Percentiles rank a stretch among this genome's conserved stretches.
These are phyloP conservation scores for Scomber colias DNA, from an alignment of 2,113 vertebrate genomes.

Conservation along the genomic window DNA sequence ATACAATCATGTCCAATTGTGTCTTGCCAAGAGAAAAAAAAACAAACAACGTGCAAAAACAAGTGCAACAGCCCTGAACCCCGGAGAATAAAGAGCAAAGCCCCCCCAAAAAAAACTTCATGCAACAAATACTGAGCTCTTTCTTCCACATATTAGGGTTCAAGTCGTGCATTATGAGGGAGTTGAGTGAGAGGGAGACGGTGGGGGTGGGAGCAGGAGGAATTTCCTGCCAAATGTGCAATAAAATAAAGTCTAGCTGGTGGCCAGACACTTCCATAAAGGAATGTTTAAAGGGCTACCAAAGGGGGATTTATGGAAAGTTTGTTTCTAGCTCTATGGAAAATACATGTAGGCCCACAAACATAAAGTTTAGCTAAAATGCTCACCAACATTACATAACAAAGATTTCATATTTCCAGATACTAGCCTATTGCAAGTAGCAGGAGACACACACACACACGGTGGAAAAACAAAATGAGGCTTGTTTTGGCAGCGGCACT, in stretches of 20 bases:
- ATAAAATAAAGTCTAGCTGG: slow-evolving; percentile 84
- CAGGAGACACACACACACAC: slow-evolving; percentile 19
- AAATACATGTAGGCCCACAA: slow-evolving; percentile 53
- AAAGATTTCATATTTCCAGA: slow-evolving; percentile 41
- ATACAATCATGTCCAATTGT: background rate
- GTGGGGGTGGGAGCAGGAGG: slow-evolving; percentile 81
- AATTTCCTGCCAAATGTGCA: slow-evolving; percentile 90
- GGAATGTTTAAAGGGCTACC: slow-evolving; percentile 68
- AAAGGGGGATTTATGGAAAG: slow-evolving; percentile 61
- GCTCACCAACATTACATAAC: slow-evolving; percentile 37
- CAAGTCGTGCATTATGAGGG: slow-evolving; percentile 78
- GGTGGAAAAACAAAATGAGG: slow-evolving; percentile 60
- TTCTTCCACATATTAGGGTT: slow-evolving; percentile 69
- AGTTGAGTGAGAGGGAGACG: slow-evolving; percentile 66
- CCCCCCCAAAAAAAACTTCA: slow-evolving; percentile 56
- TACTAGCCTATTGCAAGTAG: slow-evolving; percentile 24
- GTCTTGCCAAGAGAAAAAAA: background rate
- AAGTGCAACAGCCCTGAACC: slow-evolving; percentile 14
- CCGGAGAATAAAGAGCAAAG: slow-evolving; percentile 18
- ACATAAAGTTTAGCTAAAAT: slow-evolving; percentile 73
- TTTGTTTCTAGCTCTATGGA: slow-evolving; percentile 58
- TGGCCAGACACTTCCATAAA: slow-evolving; percentile 76
- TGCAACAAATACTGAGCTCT: slow-evolving; percentile 51
- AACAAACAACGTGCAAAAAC: slow-evolving; percentile 29
- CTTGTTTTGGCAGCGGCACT: slow-evolving; percentile 23